Conservation (phyloP, 2,113 vertebrate genomes). For the Fregetta grallaria region DNA sequence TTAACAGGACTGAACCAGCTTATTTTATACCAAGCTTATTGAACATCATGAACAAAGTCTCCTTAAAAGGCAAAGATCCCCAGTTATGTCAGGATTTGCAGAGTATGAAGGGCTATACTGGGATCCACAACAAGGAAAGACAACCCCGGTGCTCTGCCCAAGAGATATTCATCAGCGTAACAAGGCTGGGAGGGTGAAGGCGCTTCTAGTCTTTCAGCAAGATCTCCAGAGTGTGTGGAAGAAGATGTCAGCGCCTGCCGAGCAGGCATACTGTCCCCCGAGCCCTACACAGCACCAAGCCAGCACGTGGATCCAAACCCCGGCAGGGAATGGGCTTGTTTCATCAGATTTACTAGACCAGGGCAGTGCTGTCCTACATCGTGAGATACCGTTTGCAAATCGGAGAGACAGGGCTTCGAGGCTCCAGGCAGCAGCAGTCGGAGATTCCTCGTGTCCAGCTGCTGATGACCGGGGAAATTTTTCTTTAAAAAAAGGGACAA, state of each 20-base stretch:
- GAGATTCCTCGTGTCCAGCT: neutral
- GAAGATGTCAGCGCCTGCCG: accelerated
- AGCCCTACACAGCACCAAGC: neutral
- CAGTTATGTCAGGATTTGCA: accelerated
- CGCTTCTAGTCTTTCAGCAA: neutral
- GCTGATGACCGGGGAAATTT: neutral
- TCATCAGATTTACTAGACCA: neutral
- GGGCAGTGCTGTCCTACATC: neutral
- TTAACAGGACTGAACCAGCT: neutral
- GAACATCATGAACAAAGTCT: neutral
- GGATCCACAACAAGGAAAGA: neutral
- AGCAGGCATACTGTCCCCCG: accelerated
- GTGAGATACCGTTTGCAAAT: neutral
- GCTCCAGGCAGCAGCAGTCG: neutral
- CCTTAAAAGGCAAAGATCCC: neutral
- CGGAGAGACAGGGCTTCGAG: accelerated
- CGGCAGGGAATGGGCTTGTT: neutral
- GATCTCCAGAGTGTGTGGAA: accelerated
- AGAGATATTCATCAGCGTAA: accelerated
- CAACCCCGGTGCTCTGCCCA: neutral
- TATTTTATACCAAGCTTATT: neutral
- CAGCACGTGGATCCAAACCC: neutral
- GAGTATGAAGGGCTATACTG: accelerated
- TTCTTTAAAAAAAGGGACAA: neutral
- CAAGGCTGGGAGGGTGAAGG: neutral